Evolutionary conservation across 2,113 vertebrate genomes (phyloP), one percentile per base, ranked within the genome.

Genomic region (Grallaria varia): DNA sequence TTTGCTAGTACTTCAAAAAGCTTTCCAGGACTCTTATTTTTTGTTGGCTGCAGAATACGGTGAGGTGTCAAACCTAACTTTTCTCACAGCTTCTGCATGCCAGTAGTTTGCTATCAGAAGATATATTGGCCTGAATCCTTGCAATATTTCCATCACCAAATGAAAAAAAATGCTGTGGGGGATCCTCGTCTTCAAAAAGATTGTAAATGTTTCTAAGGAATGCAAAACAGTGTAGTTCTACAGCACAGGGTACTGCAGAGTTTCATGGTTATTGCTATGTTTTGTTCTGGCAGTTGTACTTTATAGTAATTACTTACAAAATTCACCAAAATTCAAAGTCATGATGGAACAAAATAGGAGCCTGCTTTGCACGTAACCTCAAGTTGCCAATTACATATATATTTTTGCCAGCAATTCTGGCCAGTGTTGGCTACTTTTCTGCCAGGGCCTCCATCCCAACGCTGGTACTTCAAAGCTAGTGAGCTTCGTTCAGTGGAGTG

Each of bases 381-480:
- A 42, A 15, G 39, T 52, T 63, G 31, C 11, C 12, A 16, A 28
- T 39, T 55, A 33, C 16, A 4, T 8, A 9, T 14, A 49, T 71
- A 67, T 28, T 53, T 60, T 30, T 44, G 28, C 22, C 31, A 84
- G 49, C 1, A 39, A 5, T n/a, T 44, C 25, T 74, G 39, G 23
- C 40, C 74, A 25, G 5, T n/a, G 7, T 31, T 64, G 22, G 27
- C 18, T 52, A 3, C 33, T 27, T 68, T 35, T 24, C 22, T 39
- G 8, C 8, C 2, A 5, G 27, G 1, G 2, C 8, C 75, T 81
- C 72, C 33, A 20, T 49, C 11, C 0, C 0, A 49, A 30, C 33
- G n/a, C 4, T 12, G 3, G 1, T 24, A 45, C 31, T 42, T 80
- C 28, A 27, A 23, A 84, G 10, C 7, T 23, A 4, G 8, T 15